Conservation (phyloP, 2,113 vertebrate genomes). For the Electrona antarctica region DNA sequence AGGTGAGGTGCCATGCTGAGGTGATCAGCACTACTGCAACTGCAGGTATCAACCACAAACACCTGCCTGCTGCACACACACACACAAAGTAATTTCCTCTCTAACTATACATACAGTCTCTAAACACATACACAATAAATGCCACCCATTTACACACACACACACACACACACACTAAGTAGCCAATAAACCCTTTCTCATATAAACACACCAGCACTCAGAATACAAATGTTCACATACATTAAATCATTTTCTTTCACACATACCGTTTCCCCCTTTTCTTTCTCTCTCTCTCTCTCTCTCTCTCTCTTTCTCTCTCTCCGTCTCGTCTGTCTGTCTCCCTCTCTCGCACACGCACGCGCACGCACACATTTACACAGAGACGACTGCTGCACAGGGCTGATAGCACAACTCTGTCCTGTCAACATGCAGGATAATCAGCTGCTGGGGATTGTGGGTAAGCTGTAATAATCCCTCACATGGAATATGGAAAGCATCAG, state of each 20-base stretch:
- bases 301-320: neutral
- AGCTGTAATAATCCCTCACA: constrained; percentile 78
- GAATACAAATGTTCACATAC: no score
- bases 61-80: constrained; percentile 58
- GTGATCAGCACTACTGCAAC: constrained; percentile 69
- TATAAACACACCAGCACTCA: no score
- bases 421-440: constrained; percentile 78
- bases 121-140: neutral
- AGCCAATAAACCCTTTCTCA: constrained; percentile 28
- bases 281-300: no score
- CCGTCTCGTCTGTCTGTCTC: no score
- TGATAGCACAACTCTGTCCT: constrained; percentile 76
- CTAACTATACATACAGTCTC: neutral
- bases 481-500: constrained; percentile 78
- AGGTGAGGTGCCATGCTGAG: constrained; percentile 68
- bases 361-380: constrained; percentile 42
- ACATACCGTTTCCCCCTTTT: no score
- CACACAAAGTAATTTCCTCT: constrained; percentile 20
- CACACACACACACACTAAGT: neutral
- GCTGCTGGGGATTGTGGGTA: constrained; percentile 80
- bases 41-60: constrained; percentile 74
- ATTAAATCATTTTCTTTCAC: no score
- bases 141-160: neutral
- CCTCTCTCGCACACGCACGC: neutral
- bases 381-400: constrained; percentile 64